Percentiles rank a stretch among this genome's conserved stretches.
phyloP scores from a whole-genome alignment of 1,140 invertebrate genomes.

The Caenorhabditis inopinata region DNA sequence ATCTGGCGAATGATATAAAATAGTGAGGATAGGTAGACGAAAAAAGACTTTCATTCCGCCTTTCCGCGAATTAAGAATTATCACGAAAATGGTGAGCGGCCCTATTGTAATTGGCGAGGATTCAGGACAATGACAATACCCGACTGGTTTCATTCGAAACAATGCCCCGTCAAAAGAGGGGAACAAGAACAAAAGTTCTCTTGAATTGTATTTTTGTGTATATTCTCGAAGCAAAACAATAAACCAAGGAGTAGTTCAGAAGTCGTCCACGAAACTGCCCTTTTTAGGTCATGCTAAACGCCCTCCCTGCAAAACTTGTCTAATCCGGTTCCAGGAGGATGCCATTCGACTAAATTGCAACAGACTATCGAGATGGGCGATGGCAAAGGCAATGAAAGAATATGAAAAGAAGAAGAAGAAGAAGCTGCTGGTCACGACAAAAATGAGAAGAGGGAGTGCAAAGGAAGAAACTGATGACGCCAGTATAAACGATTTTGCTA shows the following conservation, averaged over 20 bases:
- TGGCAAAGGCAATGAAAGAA: neutral
- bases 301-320: neutral
- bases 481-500: conserved; percentile 18
- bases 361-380: neutral
- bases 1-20: no score
- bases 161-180: neutral
- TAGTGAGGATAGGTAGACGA: no score
- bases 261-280: neutral
- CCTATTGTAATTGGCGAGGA: no score
- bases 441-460: no score
- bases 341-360: neutral
- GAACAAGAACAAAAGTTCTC: conserved; percentile 7
- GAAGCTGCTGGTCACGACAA: neutral
- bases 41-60: no score
- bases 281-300: conserved; percentile 15
- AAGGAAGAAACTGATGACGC: conserved; percentile 20
- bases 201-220: conserved; percentile 4
- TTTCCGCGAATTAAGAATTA: neutral
- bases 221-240: neutral
- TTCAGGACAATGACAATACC: neutral
- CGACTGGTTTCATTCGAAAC: conserved; percentile 10
- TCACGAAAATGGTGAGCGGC: neutral
- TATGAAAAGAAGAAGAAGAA: neutral
- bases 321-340: neutral
- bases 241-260: conserved; percentile 12